Percentiles rank a stretch among this genome's conserved stretches.
These are phyloP conservation scores for Nycticebus coucang DNA, from an alignment of 2,113 vertebrate genomes.

Conservation along the genomic window DNA sequence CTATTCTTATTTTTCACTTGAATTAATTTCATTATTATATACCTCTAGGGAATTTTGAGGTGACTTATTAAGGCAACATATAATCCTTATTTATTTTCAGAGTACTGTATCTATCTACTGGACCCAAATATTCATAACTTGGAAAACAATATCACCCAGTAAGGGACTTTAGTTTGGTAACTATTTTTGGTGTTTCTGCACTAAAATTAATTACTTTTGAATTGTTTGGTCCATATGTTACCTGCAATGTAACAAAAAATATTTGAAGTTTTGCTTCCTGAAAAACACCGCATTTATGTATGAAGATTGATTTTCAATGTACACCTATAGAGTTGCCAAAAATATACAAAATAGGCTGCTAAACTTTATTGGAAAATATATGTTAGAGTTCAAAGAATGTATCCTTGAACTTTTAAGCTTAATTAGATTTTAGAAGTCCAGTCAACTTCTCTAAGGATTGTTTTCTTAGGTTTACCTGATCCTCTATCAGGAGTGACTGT, in stretches of 20 bases:
- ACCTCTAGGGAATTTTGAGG: neutral
- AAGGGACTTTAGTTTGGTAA: neutral
- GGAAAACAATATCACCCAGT: neutral
- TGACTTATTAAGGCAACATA: neutral
- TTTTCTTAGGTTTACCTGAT: neutral
- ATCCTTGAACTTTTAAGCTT: neutral
- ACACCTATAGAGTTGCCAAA: neutral
- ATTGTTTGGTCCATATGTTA: neutral
- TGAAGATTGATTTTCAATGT: neutral
- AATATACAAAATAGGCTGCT: neutral
- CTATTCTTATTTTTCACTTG: neutral
- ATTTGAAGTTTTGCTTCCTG: neutral
- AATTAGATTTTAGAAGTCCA: neutral
- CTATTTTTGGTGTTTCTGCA: neutral
- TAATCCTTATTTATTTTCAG: neutral
- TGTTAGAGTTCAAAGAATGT: neutral
- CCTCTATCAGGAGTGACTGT: neutral
- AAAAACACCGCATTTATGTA: neutral
- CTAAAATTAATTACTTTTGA: neutral
- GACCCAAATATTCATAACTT: conserved; percentile 4
- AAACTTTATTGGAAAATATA: neutral
- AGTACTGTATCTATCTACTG: neutral
- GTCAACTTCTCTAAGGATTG: neutral
- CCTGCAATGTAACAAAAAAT: neutral
- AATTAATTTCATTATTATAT: neutral